phyloP scores from a whole-genome alignment of 2,113 vertebrate species.

The Meriones unguiculatus region DNA sequence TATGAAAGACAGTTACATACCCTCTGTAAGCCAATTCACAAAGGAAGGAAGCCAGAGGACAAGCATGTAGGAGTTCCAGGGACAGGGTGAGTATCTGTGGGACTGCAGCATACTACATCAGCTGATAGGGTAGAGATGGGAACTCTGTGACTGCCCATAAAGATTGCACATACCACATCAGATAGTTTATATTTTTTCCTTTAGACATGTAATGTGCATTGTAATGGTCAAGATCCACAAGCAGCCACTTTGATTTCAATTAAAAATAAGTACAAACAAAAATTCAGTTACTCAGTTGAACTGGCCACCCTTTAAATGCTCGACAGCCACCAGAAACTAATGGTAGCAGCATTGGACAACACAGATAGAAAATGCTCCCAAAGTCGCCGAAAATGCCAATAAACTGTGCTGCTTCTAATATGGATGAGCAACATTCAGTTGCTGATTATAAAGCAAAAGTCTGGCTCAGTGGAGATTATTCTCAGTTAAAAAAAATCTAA shows the following conservation, averaged over 20 bases:
- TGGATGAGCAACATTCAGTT: not conserved
- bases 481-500: not conserved
- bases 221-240: not conserved
- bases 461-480: not conserved
- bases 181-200: not conserved
- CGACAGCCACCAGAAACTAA: not conserved
- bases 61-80: not conserved
- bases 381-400: not conserved
- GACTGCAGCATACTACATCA: fast-evolving
- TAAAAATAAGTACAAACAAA: not conserved
- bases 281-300: not conserved
- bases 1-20: not conserved
- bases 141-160: not conserved
- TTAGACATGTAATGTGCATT: not conserved
- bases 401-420: not conserved
- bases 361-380: not conserved
- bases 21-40: not conserved
- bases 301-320: not conserved
- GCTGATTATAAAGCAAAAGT: not conserved
- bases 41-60: not conserved
- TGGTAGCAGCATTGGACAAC: fast-evolving
- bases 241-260: not conserved
- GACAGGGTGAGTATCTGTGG: not conserved
- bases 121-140: not conserved
- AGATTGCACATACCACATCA: not conserved